Evolutionary conservation across 2,113 vertebrate genomes (phyloP).

Genomic region (Antigone vipio): DNA sequence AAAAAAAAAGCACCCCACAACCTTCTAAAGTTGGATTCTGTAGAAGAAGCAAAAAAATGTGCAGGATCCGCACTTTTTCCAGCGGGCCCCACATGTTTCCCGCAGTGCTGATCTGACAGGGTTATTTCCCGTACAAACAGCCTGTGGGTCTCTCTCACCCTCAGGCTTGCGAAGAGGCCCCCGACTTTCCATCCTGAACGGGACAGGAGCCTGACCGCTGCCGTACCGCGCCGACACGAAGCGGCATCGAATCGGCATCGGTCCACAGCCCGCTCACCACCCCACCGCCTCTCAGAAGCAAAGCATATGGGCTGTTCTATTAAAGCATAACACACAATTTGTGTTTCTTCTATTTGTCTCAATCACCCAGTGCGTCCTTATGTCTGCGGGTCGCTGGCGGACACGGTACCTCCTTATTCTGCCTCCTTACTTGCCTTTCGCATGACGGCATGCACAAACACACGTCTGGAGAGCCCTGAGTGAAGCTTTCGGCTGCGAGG

Average conservation of each 20-base stretch:
- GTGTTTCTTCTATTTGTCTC: neutral
- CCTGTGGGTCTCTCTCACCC: neutral
- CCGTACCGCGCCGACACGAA: neutral
- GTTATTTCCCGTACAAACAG: neutral
- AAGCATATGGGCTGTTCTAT: neutral
- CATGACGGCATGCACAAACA: rapidly evolving
- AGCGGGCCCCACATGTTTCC: conserved; percentile 38
- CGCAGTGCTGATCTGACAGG: neutral
- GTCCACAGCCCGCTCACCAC: neutral
- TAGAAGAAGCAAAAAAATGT: conserved; percentile 50
- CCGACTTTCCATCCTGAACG: rapidly evolving
- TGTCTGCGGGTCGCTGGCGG: neutral
- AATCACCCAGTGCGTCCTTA: rapidly evolving
- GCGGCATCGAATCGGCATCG: neutral
- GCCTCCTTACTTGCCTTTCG: neutral
- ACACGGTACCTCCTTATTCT: neutral
- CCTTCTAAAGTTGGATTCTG: neutral
- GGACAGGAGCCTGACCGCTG: rapidly evolving
- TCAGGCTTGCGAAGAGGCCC: too few species aligned
- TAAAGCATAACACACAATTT: rapidly evolving
- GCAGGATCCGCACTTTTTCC: conserved; percentile 57
- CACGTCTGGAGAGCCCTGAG: neutral
- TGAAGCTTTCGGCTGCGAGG: neutral
- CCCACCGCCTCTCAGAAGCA: neutral
- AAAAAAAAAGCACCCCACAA: neutral